Percentiles rank a stretch among this genome's conserved stretches.
phyloP scores from a whole-genome alignment of 2,113 vertebrate genomes.

The Lophotis ruficrista region DNA sequence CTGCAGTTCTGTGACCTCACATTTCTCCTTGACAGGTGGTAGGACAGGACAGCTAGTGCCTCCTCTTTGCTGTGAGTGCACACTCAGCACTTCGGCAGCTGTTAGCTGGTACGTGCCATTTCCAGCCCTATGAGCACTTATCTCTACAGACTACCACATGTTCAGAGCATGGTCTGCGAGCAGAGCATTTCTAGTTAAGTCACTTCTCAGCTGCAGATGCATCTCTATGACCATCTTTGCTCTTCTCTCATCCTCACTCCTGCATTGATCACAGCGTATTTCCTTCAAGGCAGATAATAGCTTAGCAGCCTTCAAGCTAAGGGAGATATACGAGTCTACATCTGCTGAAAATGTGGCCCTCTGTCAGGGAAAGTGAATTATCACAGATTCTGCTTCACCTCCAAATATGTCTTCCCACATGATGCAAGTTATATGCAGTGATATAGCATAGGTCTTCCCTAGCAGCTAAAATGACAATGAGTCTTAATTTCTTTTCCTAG shows the following conservation, averaged over 20 bases:
- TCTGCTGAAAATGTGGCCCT: background rate
- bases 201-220: background rate
- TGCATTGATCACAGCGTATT: background rate
- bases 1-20: background rate
- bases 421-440: background rate
- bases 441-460: background rate
- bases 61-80: background rate
- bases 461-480: background rate
- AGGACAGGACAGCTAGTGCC: background rate
- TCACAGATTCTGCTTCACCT: background rate
- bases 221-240: background rate
- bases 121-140: background rate
- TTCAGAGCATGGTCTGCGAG: background rate
- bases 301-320: background rate
- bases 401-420: background rate
- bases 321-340: background rate
- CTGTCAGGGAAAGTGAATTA: background rate
- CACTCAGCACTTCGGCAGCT: accelerated
- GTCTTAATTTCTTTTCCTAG: background rate
- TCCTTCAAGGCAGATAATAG: background rate
- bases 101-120: too few species aligned
- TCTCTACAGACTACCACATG: background rate
- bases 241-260: background rate
- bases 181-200: background rate
- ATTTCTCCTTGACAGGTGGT: background rate